These are phyloP conservation scores for Acanthaster planci DNA, from an alignment of 35 echinoderm and acorn worm species.

Conservation along the genomic window DNA sequence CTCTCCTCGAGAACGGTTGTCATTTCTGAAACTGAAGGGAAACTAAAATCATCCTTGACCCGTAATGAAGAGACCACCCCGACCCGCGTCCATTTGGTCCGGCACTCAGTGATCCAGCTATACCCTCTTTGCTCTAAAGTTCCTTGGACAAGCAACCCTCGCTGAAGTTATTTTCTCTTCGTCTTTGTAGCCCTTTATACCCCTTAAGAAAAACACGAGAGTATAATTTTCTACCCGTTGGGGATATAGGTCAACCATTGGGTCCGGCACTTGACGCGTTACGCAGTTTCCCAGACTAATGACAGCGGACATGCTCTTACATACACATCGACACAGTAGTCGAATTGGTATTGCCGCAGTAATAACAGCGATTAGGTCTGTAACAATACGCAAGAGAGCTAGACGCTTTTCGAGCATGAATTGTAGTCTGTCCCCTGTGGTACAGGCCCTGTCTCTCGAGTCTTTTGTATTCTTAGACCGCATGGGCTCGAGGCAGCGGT, in stretches of 20 bases:
- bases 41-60: slow-evolving; percentile 29
- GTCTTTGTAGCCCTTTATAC: not conserved
- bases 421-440: not conserved
- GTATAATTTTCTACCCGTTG: slow-evolving; percentile 2
- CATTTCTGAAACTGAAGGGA: slow-evolving; percentile 7
- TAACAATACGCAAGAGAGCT: not conserved
- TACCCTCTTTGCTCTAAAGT: slow-evolving; percentile 15
- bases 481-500: no score
- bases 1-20: slow-evolving; percentile 11
- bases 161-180: not conserved
- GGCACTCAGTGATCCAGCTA: slow-evolving; percentile 6
- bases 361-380: not conserved
- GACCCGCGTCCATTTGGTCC: not conserved
- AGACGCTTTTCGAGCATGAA: not conserved
- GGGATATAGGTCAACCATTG: slow-evolving; percentile 3
- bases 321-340: not conserved
- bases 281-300: slow-evolving; percentile 24
- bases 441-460: not conserved
- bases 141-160: not conserved
- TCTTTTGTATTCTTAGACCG: no score
- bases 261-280: not conserved
- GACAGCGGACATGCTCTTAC: not conserved
- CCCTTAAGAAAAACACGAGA: not conserved
- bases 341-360: not conserved
- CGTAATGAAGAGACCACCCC: slow-evolving; percentile 7